Conservation (phyloP, 2,797 vertebrate species). For the Myotis pilosus region DNA sequence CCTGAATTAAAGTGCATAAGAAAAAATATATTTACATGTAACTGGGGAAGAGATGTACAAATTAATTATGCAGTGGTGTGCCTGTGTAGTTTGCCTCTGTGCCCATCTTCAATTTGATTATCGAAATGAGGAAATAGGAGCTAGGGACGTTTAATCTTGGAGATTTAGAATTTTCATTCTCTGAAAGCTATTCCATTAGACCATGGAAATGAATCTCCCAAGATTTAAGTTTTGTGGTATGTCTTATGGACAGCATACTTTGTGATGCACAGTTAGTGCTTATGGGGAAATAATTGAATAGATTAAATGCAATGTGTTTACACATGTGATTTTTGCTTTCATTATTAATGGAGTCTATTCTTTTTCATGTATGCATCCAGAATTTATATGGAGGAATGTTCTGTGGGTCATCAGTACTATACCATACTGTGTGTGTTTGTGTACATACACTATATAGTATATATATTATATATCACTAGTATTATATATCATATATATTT, state of each 20-base stretch:
- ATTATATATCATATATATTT: not conserved
- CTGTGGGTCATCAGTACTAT: not conserved
- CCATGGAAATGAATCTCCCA: slow-evolving; percentile 65
- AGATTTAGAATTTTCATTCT: slow-evolving; percentile 64
- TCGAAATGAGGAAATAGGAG: slow-evolving; percentile 17
- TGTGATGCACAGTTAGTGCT: slow-evolving; percentile 68
- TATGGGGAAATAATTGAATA: slow-evolving; percentile 74
- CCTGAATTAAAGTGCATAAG: not conserved
- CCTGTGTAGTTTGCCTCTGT: slow-evolving; percentile 26
- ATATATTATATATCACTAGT: not conserved
- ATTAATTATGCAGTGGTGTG: slow-evolving; percentile 29
- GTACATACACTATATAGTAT: not conserved
- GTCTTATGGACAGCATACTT: slow-evolving; percentile 70
- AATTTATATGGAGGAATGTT: slow-evolving; percentile 56
- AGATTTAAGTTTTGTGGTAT: slow-evolving; percentile 58
- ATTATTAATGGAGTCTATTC: slow-evolving; percentile 65
- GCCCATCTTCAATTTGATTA: slow-evolving; percentile 46
- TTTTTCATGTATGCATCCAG: slow-evolving; percentile 56
- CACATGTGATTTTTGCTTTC: slow-evolving; percentile 73
- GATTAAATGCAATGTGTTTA: slow-evolving; percentile 75
- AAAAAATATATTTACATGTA: slow-evolving; percentile 46
- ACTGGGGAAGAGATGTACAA: slow-evolving; percentile 16
- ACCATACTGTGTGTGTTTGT: not conserved
- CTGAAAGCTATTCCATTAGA: slow-evolving; percentile 73
- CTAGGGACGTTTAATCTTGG: slow-evolving; percentile 20